Evolutionary conservation across 2,797 vertebrate genomes (phyloP), one percentile per base, ranked within the genome.

Genomic region (Pachyuromys duprasi): DNA sequence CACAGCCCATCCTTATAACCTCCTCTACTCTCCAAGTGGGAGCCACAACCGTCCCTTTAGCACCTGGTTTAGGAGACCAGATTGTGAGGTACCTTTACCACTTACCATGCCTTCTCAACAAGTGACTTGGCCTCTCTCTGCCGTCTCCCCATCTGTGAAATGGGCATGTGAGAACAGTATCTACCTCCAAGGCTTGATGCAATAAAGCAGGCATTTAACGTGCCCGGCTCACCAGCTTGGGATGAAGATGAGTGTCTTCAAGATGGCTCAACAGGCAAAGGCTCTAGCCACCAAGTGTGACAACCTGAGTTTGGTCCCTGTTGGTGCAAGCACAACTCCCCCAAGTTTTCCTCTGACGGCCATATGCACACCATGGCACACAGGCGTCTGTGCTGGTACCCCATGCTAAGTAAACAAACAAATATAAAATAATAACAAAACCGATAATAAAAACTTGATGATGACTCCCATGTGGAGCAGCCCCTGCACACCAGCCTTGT

Each of bases 141-240:
- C 86, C 91, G 70, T 94, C 87, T 97, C 74, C 83, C 82, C 70
- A 70, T 80, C 94, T 53, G 45, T 79, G 91, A 92, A 90, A 91
- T 12, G 49, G 72, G 75, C n/a, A 33, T 82, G 13, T 80, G 31
- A 86, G 49, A 70, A 49, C 11, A 36, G 24, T 24, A 13, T 26
- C 84, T 63, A 55, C 72, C 72, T 81, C 65, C n/a, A 60, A 93
- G 81, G 67, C 39, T 5, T 55, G 57, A 75, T 81, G 94, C 97
- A 94, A 84, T 92, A 88, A 70, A 96, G 81, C 96, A 95, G 97
- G 90, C 36, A 39, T 45, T 76, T 69, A 39, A 83, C 15, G n/a
- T 5, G 26, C 55, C 33, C 84, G 17, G 15, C 28, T 94, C 84
- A 83, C 42, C 63, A 15, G 36, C 36, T 45, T 14, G 36, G 9